Evolutionary conservation across 1,140 invertebrate species (phyloP), one percentile per base, ranked within the genome.

Genomic region (Drosophila ficusphila): DNA sequence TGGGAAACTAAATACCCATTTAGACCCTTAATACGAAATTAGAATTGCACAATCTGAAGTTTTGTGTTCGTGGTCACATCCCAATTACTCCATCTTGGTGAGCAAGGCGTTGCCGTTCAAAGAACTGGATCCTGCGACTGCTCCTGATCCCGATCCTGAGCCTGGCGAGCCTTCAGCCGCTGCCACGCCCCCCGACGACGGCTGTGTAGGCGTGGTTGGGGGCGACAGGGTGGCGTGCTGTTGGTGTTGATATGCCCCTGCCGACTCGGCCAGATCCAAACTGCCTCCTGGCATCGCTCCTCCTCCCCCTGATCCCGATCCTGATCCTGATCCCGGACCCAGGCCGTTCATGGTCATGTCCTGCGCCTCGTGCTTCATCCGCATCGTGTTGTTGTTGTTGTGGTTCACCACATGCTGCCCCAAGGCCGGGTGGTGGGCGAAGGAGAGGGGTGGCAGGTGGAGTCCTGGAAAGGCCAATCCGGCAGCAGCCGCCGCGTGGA

Each of bases 401-500:
- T 70, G 85, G 25, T 70, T 57, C 5, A 67, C 62, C 27, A 25
- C 61, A 31, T 67, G 64, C 36, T 70, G 76, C 0, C 70, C 69
- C 70, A 73, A 11, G 47, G 54, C 60, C 23, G 68, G 51, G 52
- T 91, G 56, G 65, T 91, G 91, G 48, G 91, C 90, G 12, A 91
- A 90, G 6, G 90, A 90, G 8, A 91, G 71, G 5, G 91, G 93
- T 2, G 95, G 94, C 48, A 94, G 90, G 34, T 92, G 92, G 2
- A 94, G 72, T 0, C 93, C 93, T 2, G 90, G 90, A 3, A 93
- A 91, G 7, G 91, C 86, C 41, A 91, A 33, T 9, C 91, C 91
- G 54, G 54, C 92, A 79, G 90, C 94, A 76, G 93, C 94, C 89
- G 92, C 93, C 79, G 89, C 92, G 60, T 94, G 95, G 19, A 96